Percentiles rank a stretch among this genome's conserved stretches.
These are phyloP conservation scores for Cebuella pygmaea DNA, from an alignment of 2,797 vertebrate species.

Conservation along the genomic window DNA sequence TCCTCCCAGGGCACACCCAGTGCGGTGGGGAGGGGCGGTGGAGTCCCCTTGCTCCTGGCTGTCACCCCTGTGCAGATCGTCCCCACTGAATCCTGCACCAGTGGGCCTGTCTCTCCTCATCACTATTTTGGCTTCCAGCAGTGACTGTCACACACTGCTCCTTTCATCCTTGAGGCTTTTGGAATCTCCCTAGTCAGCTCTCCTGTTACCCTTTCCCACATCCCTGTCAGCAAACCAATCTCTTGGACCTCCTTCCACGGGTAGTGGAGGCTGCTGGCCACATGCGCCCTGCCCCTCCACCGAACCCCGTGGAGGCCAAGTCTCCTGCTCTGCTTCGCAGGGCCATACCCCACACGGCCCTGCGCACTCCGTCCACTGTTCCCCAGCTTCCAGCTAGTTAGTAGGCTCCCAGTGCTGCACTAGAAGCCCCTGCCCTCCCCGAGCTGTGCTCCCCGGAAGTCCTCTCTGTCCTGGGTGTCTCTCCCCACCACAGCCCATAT, in stretches of 20 bases:
- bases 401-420: background rate
- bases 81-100: background rate
- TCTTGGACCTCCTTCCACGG: too few species aligned
- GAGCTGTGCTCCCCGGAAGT: background rate
- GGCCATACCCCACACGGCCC: background rate
- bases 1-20: background rate
- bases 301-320: rapidly evolving
- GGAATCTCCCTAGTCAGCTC: too few species aligned
- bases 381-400: background rate
- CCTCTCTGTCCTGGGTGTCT: background rate
- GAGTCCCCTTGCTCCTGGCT: background rate
- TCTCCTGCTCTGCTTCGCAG: background rate
- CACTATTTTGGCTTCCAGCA: background rate
- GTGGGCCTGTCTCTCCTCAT: background rate
- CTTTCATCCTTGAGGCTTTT: background rate
- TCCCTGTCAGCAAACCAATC: background rate
- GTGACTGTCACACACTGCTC: background rate
- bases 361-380: background rate
- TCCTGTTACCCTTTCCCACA: background rate
- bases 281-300: background rate
- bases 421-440: background rate
- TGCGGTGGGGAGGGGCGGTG: background rate
- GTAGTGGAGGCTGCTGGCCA: rapidly evolving
- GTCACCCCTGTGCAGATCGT: background rate
- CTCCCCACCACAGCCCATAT: background rate